Evolutionary conservation across 2,888 invertebrate species (phyloP).

Genomic region (Hesperia comma): DNA sequence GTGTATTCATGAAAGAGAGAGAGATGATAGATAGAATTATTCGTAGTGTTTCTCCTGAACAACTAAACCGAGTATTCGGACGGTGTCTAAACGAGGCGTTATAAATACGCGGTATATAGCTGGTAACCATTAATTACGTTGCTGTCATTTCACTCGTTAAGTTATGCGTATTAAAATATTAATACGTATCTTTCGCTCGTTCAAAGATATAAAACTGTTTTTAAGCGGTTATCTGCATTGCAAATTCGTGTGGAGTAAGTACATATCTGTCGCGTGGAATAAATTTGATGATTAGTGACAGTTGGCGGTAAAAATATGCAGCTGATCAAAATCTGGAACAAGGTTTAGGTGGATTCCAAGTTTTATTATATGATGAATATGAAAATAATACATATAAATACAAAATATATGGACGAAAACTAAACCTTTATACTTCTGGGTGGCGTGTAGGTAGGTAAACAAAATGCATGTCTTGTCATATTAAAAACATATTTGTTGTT

Average conservation of each 20-base stretch:
- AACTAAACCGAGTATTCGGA: too few species aligned
- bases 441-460: too few species aligned
- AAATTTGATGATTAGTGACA: conserved; percentile 20
- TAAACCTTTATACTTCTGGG: too few species aligned
- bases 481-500: too few species aligned
- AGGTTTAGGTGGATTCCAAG: conserved; percentile 7
- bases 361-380: neutral
- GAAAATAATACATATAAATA: too few species aligned
- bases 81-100: neutral
- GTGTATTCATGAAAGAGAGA: too few species aligned
- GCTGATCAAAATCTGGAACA: conserved; percentile 11
- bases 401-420: too few species aligned
- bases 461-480: too few species aligned
- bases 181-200: neutral
- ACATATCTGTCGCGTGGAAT: conserved; percentile 15
- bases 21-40: too few species aligned
- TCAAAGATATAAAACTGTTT: conserved; percentile 9
- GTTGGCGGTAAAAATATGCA: conserved; percentile 31
- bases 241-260: conserved; percentile 27
- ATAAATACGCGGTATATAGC: neutral
- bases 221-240: conserved; percentile 24
- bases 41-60: too few species aligned
- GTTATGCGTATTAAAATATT: conserved; percentile 6
- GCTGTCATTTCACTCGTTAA: neutral
- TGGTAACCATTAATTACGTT: neutral